Evolutionary conservation across 23 tunicate species (phyloP), one percentile per base, ranked within the genome.

Genomic region (Phallusia fumigata): DNA sequence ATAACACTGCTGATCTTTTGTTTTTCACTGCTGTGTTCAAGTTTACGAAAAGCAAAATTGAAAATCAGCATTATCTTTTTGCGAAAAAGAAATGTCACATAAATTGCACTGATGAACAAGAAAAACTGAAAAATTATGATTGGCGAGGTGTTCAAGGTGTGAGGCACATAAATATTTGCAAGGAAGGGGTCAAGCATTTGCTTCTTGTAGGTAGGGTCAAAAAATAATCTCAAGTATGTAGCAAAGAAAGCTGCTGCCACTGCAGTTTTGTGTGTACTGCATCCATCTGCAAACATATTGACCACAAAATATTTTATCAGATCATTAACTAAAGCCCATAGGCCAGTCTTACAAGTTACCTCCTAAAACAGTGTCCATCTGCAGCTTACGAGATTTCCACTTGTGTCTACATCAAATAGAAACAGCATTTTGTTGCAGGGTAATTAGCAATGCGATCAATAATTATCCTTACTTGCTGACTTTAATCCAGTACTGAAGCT

Each of bases 191-290:
- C 79, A 22, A 83, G 52, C 78, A 76, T 79, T 30, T 52, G 30
- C 30, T 81, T 65, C 74, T 73, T 81, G 51, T 80, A 85, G 36
- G 65, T 34, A 18, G 88, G 88, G 47, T 90, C 89, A 50, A 80
- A 82, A 69, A 81, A 90, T 28, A 90, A 76, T 18, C 89, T 86
- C 30, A 90, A 77, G 52, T 78, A 81, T 19, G 69, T 64, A 33
- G 95, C 95, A 51, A 80, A 52, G 65, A 85, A 90, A 24, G 79
- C 86, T 32, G 95, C 95, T 0, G 86, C 95, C 1, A 90, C 89
- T 21, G 79, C 95, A 31, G 79, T 85, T 30, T 75, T 81, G 81
- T 90, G 95, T 31, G 86, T 51, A 78, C 95, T 90, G 89, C 95
- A 90, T 16, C 80, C 79, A 50, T 90, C 93, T 89, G 80, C 18